These are phyloP conservation scores for Habrosyne pyritoides DNA, from an alignment of 2,888 invertebrate species.

Conservation along the genomic window DNA sequence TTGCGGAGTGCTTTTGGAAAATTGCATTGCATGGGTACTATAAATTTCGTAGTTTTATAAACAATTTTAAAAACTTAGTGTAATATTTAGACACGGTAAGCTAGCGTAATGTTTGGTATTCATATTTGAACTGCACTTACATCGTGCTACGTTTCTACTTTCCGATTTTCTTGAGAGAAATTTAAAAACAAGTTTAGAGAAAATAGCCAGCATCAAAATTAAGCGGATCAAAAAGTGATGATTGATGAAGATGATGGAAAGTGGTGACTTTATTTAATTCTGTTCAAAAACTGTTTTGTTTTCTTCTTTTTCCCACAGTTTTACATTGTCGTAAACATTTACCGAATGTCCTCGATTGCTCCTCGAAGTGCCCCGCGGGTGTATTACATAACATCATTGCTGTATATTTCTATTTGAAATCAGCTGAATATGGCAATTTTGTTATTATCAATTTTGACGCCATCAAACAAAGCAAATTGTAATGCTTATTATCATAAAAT, in stretches of 20 bases:
- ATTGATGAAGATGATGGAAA: no score
- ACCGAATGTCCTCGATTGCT: constrained; percentile 38
- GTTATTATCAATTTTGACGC: no score
- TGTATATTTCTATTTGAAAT: background rate
- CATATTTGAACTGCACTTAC: background rate
- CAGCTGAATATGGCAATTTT: background rate
- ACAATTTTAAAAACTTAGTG: background rate
- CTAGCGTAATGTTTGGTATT: background rate
- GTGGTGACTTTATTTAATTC: no score
- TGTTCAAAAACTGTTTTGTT: no score
- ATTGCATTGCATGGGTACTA: constrained; percentile 18
- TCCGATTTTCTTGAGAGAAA: background rate
- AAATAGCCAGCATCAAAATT: no score
- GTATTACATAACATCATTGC: background rate
- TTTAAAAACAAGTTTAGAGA: no score
- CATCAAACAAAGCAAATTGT: no score
- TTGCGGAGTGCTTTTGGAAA: constrained; percentile 31
- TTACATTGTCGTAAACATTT: constrained; percentile 46
- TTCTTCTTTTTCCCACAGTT: no score
- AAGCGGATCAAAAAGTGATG: no score
- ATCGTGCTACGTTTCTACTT: background rate
- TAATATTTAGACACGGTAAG: background rate
- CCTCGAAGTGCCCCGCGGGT: constrained; percentile 26
- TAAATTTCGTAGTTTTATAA: background rate
- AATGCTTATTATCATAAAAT: no score